phyloP scores from a whole-genome alignment of 2,797 vertebrate genomes.

The Schizothorax lantsangensis region DNA sequence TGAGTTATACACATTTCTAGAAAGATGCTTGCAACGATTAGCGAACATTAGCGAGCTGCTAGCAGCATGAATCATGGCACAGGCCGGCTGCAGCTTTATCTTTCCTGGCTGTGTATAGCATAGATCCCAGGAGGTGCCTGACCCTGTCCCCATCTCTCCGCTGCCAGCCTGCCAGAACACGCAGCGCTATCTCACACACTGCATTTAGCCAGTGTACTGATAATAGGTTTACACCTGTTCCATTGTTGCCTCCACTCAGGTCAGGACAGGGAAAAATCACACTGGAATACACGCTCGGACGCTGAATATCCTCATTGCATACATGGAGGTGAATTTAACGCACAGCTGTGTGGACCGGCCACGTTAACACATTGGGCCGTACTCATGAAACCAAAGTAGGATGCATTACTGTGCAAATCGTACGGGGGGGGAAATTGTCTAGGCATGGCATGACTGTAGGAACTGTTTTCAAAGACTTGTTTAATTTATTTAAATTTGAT shows the following conservation, averaged over 20 bases:
- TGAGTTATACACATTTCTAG: slow-evolving; percentile 22
- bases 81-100: slow-evolving; percentile 60
- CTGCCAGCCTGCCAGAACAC: slow-evolving; percentile 60
- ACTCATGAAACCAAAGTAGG: not conserved
- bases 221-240: slow-evolving; percentile 69
- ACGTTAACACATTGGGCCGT: not conserved
- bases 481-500: not conserved
- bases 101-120: slow-evolving; percentile 64
- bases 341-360: slow-evolving; percentile 17
- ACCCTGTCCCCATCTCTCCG: slow-evolving; percentile 58
- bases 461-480: not conserved
- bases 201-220: slow-evolving; percentile 59
- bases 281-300: slow-evolving; percentile 25
- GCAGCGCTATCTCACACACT: slow-evolving; percentile 58
- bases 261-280: slow-evolving; percentile 56
- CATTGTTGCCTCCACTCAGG: slow-evolving; percentile 59
- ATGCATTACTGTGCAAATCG: not conserved
- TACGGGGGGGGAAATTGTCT: not conserved
- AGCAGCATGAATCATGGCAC: slow-evolving; percentile 42
- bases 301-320: slow-evolving; percentile 40
- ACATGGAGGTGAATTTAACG: slow-evolving; percentile 31
- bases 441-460: not conserved
- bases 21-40: slow-evolving; percentile 29
- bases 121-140: slow-evolving; percentile 65
- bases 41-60: slow-evolving; percentile 39